A percentile compares a stretch with the other conserved stretches of the same genome.
phyloP scores from a whole-genome alignment of 2,113 vertebrate genomes.

The Phaethornis superciliosus region DNA sequence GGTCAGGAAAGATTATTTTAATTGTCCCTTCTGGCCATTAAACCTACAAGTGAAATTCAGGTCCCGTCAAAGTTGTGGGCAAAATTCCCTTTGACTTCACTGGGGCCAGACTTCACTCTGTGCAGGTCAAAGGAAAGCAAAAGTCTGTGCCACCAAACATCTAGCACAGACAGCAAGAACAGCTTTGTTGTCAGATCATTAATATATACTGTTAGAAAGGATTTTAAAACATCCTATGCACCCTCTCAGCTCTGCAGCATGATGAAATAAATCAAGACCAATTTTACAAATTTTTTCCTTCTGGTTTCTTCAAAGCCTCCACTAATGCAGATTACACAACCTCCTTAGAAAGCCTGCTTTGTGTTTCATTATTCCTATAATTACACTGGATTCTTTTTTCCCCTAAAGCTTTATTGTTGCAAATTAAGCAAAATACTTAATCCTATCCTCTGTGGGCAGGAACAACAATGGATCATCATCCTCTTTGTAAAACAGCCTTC shows the following conservation, averaged over 20 bases:
- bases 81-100: not conserved
- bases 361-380: slow-evolving; percentile 16
- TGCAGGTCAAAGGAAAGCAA: not conserved
- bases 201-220: not conserved
- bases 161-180: not conserved
- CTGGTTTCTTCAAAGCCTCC: slow-evolving; percentile 27
- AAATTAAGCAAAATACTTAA: slow-evolving; percentile 30
- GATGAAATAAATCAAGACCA: not conserved
- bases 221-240: not conserved
- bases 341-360: slow-evolving; percentile 28
- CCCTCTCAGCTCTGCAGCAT: not conserved
- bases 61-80: rapidly evolving
- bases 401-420: not conserved
- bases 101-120: not conserved
- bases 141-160: not conserved
- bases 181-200: not conserved
- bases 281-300: not conserved
- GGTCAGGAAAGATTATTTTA: slow-evolving; percentile 21
- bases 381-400: not conserved
- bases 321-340: slow-evolving; percentile 5
- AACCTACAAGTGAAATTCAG: slow-evolving; percentile 5
- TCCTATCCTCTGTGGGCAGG: not conserved
- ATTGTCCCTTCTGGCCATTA: slow-evolving; percentile 44
- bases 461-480: not conserved
- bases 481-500: not conserved